These are phyloP conservation scores for Gallinago jamesoni DNA, from an alignment of 2,113 vertebrate genomes.

Conservation along the genomic window DNA sequence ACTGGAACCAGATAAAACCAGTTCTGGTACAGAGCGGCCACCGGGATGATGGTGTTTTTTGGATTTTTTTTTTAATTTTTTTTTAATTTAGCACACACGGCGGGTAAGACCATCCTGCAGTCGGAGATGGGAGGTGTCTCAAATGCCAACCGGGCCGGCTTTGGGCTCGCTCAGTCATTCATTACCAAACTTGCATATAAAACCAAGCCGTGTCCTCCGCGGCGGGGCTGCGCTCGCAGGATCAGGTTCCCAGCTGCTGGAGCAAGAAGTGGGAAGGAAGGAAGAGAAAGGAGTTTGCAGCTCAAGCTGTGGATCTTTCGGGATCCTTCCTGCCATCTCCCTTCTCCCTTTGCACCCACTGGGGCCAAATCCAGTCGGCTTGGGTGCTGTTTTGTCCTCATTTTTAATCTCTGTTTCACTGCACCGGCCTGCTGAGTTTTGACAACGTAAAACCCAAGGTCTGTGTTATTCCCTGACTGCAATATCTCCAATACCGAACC, in stretches of 20 bases:
- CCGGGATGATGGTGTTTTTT: background rate
- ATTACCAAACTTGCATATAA: background rate
- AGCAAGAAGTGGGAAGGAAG: background rate
- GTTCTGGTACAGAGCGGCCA: slow-evolving; percentile 32
- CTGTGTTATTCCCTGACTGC: background rate
- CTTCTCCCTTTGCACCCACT: background rate
- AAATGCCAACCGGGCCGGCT: background rate
- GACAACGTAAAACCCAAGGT: fast-evolving
- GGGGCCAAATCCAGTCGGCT: background rate
- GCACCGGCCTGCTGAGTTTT: background rate
- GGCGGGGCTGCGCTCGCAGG: background rate
- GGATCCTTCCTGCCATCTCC: background rate
- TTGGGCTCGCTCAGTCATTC: background rate
- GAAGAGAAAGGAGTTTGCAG: background rate
- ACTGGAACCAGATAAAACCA: slow-evolving; percentile 65
- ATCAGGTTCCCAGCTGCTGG: slow-evolving; percentile 27
- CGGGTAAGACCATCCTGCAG: background rate
- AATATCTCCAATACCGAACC: background rate
- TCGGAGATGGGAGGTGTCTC: background rate
- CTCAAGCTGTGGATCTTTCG: background rate
- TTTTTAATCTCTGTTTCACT: background rate
- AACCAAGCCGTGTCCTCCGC: background rate
- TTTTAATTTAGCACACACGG: background rate
- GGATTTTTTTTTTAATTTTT: too few relatives aligned
- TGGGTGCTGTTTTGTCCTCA: background rate